phyloP scores from a whole-genome alignment of 2,113 vertebrate species.

The Chionis minor region DNA sequence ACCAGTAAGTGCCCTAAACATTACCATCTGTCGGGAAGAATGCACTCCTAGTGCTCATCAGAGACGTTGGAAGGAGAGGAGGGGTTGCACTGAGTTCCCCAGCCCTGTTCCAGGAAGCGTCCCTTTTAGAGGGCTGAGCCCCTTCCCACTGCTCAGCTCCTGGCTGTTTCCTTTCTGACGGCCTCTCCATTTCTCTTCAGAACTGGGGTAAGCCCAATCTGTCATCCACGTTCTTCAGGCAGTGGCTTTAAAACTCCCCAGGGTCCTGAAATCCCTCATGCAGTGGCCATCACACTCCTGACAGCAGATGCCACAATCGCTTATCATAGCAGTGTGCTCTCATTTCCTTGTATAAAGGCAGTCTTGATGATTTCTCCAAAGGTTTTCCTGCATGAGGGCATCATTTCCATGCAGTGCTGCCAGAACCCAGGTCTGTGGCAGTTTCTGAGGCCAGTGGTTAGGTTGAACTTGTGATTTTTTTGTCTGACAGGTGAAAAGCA shows the following conservation, averaged over 20 bases:
- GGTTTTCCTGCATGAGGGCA: neutral
- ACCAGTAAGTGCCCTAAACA: neutral
- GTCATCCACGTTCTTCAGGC: neutral
- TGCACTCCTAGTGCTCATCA: neutral
- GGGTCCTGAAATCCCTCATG: neutral
- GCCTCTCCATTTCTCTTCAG: neutral
- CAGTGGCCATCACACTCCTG: neutral
- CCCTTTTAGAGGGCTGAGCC: neutral
- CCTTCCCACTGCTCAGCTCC: neutral
- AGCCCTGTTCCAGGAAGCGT: neutral
- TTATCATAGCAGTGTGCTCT: rapidly evolving
- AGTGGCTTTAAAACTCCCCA: neutral
- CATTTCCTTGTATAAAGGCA: neutral
- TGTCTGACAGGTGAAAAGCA: neutral
- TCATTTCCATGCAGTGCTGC: neutral
- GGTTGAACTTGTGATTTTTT: neutral
- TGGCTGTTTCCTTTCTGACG: neutral
- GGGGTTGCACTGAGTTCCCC: neutral
- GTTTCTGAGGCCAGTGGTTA: neutral
- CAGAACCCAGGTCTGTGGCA: neutral
- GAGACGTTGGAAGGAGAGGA: neutral
- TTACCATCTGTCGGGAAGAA: neutral
- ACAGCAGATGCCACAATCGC: neutral
- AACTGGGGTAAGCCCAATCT: neutral
- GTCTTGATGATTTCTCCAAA: neutral